A percentile compares a stretch with the other conserved stretches of the same genome.
These are phyloP conservation scores for human (Homo sapiens) DNA, from an alignment of 2,113 vertebrate genomes.

Conservation along the genomic window DNA sequence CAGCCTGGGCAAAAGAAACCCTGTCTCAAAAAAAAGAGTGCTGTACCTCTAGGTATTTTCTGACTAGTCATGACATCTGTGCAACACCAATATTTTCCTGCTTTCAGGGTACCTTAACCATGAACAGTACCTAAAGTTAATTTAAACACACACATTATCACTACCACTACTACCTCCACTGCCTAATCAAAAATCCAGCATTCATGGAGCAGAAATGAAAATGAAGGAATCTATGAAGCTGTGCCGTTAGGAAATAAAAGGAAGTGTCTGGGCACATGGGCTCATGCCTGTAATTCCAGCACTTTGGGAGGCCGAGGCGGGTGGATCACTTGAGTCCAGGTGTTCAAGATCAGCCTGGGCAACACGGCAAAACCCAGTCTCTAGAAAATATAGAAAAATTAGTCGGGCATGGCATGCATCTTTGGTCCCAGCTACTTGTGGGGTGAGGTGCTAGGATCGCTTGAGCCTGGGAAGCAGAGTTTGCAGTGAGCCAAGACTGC, in stretches of 20 bases:
- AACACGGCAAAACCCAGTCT: too few species aligned
- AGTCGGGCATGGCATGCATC: too few species aligned
- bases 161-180: background rate
- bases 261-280: too few species aligned
- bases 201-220: rapidly evolving
- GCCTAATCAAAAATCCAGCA: background rate
- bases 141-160: slow-evolving; percentile 11
- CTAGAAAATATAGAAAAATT: too few species aligned
- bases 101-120: slow-evolving; percentile 56
- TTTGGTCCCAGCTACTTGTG: too few species aligned
- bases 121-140: background rate
- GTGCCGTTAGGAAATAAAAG: background rate
- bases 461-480: too few species aligned
- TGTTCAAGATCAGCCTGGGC: too few species aligned
- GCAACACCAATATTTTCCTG: background rate
- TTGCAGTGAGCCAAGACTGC: too few species aligned
- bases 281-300: too few species aligned
- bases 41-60: background rate
- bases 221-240: background rate
- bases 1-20: background rate
- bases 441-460: too few species aligned
- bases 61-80: background rate
- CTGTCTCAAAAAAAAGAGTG: background rate
- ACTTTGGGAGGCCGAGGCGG: too few species aligned
- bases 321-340: too few species aligned